Conservation (phyloP, 2,113 vertebrate species). For the Uria aalge region DNA sequence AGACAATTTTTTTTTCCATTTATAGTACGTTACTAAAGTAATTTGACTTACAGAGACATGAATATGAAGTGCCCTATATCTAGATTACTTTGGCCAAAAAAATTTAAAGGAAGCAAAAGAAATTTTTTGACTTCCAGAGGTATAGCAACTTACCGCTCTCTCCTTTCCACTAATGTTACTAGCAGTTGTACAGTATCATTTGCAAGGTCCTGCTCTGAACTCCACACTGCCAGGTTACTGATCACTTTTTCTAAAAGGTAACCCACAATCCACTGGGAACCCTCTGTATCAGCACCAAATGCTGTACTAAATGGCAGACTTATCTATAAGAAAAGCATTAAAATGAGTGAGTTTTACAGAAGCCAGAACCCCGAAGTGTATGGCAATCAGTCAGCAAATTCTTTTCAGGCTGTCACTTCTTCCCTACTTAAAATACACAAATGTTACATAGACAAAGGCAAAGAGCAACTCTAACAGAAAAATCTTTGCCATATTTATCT, state of each 20-base stretch:
- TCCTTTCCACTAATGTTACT: slow-evolving; percentile 95
- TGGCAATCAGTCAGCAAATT: slow-evolving; percentile 44
- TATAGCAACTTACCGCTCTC: slow-evolving; percentile 85
- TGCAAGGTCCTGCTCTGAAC: slow-evolving; percentile 93
- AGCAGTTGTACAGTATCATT: slow-evolving; percentile 97
- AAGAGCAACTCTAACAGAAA: neutral
- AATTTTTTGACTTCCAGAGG: slow-evolving; percentile 53
- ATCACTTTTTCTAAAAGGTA: slow-evolving; percentile 99
- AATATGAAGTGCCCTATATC: neutral
- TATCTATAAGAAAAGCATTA: slow-evolving; percentile 81
- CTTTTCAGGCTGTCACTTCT: slow-evolving; percentile 44
- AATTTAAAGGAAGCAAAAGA: slow-evolving; percentile 64
- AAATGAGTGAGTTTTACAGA: slow-evolving; percentile 57
- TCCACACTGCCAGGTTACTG: slow-evolving; percentile 98
- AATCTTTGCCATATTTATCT: slow-evolving; percentile 37
- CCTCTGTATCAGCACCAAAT: slow-evolving; percentile 96
- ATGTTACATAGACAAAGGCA: slow-evolving; percentile 14
- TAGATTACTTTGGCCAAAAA: slow-evolving; percentile 44
- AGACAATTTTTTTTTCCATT: neutral
- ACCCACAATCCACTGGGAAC: slow-evolving; percentile 97
- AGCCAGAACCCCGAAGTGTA: slow-evolving; percentile 47
- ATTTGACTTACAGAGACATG: slow-evolving; percentile 38
- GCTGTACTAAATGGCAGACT: slow-evolving; percentile 93
- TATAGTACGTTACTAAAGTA: neutral
- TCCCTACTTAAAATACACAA: slow-evolving; percentile 25